These are phyloP conservation scores for Eublepharis macularius DNA, from an alignment of 2,113 vertebrate species.

Conservation along the genomic window DNA sequence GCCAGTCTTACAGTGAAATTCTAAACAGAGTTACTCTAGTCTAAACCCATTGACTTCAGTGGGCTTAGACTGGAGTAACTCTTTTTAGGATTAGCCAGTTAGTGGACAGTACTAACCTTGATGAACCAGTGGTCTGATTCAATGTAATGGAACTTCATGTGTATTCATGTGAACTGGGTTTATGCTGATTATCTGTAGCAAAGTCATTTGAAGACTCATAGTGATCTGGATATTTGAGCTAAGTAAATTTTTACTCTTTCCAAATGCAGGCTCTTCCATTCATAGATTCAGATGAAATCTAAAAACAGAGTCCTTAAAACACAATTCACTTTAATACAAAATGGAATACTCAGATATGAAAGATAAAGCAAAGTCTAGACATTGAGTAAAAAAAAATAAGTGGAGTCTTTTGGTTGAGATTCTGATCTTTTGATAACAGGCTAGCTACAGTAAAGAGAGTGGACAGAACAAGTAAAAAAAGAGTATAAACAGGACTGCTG, in stretches of 20 bases:
- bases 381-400: constrained; percentile 53
- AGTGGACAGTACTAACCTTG: too few species aligned
- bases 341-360: constrained; percentile 25
- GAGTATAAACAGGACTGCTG: neutral
- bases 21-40: too few species aligned
- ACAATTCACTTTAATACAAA: neutral
- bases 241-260: neutral
- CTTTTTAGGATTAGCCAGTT: too few species aligned
- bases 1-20: too few species aligned
- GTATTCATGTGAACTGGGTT: too few species aligned
- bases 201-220: neutral
- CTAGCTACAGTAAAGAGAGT: constrained; percentile 33
- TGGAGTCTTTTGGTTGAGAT: constrained; percentile 50
- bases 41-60: too few species aligned
- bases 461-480: neutral
- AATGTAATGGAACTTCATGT: too few species aligned
- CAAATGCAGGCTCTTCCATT: constrained; percentile 15
- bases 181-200: neutral
- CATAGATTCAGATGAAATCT: constrained; percentile 33
- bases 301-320: constrained; percentile 44
- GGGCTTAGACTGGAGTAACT: too few species aligned
- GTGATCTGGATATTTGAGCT: neutral
- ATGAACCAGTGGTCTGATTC: too few species aligned
- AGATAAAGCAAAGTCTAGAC: constrained; percentile 32
- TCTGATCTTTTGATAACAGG: constrained; percentile 41